phyloP scores from a whole-genome alignment of 2,888 invertebrate species.

The Ryuthela nishihirai region DNA sequence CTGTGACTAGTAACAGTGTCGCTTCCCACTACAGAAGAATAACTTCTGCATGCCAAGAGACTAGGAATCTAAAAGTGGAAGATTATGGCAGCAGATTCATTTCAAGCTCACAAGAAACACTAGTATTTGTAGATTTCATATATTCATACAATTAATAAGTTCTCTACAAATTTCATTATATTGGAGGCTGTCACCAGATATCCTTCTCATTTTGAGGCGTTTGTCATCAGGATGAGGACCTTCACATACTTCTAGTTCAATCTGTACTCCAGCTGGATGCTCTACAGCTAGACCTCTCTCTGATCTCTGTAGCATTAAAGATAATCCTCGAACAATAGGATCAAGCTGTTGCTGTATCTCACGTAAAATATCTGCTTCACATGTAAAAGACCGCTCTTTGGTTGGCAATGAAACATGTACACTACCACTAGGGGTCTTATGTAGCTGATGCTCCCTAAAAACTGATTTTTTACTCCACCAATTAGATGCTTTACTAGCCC shows the following conservation, averaged over 20 bases:
- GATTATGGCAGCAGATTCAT: slow-evolving; percentile 27
- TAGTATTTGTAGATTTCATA: slow-evolving; percentile 10
- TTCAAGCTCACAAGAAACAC: slow-evolving; percentile 16
- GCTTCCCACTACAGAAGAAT: slow-evolving; percentile 3
- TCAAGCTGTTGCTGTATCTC: slow-evolving; percentile 75
- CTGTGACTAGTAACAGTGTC: slow-evolving; percentile 21
- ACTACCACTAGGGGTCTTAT: slow-evolving; percentile 52
- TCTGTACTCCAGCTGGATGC: slow-evolving; percentile 78
- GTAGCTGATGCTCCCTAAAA: slow-evolving; percentile 42
- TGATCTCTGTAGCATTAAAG: slow-evolving; percentile 41
- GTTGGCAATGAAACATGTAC: slow-evolving; percentile 74
- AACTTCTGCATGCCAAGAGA: slow-evolving; percentile 13
- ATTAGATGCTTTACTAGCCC: slow-evolving; percentile 26
- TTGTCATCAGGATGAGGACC: slow-evolving; percentile 61
- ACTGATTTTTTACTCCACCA: slow-evolving; percentile 34
- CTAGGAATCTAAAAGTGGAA: slow-evolving; percentile 31
- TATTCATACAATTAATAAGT: slow-evolving; percentile 70
- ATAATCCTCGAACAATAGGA: slow-evolving; percentile 61
- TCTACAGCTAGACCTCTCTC: slow-evolving; percentile 61
- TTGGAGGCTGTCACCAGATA: slow-evolving; percentile 82
- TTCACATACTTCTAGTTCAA: slow-evolving; percentile 74
- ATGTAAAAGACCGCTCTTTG: slow-evolving; percentile 68
- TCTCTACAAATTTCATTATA: slow-evolving; percentile 85
- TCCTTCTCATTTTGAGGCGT: slow-evolving; percentile 77
- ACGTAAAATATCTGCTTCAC: slow-evolving; percentile 70